Evolutionary conservation across 2,888 invertebrate genomes (phyloP), one percentile per base, ranked within the genome.

Genomic region (Aporophyla lueneburgensis): DNA sequence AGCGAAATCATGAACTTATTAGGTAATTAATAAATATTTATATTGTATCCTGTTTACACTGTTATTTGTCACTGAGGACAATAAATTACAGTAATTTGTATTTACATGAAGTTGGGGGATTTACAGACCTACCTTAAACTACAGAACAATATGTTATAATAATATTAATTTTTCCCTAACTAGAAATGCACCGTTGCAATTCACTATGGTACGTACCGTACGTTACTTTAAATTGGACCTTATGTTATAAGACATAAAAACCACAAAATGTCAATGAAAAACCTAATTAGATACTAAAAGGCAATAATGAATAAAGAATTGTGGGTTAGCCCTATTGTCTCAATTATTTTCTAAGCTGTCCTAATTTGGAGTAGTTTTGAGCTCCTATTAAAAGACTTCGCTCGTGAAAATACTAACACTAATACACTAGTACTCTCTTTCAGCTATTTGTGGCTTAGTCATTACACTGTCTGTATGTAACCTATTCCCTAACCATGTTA

Each of bases 61-160:
- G 5, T n/a, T 1, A 5, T 40, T 61, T 61, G 21, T 27, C 27
- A 14, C 43, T 78, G 78, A 78, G 66, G 62, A 33, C 56, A 67
- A 5, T 53, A 16, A 33, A 43, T 51, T 9, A 33, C 5, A n/a
- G 3, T 43, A 3, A 53, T 21, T 2, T 56, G 54, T 62, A 69
- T 5, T 21, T 10, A 16, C 27, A n/a, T 62, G 51, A 33, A 51
- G 19, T 54, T 12, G 14, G 53, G 73, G 79, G 58, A 73, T 79
- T 9, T 54, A 68, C 63, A n/a, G 14, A 33, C 53, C 2, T 16
- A 49, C 14, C 14, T 49, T 27, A 9, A 21, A 49, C 27, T 65
- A 14, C 27, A 49, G 14, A 65, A 24, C 19, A 49, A 51, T 9
- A 51, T 66, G 58, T 6, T 40, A 12, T 51, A 27, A 4, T 51